phyloP scores from a whole-genome alignment of 2,113 vertebrate species.

The Hydrochoerus hydrochaeris region DNA sequence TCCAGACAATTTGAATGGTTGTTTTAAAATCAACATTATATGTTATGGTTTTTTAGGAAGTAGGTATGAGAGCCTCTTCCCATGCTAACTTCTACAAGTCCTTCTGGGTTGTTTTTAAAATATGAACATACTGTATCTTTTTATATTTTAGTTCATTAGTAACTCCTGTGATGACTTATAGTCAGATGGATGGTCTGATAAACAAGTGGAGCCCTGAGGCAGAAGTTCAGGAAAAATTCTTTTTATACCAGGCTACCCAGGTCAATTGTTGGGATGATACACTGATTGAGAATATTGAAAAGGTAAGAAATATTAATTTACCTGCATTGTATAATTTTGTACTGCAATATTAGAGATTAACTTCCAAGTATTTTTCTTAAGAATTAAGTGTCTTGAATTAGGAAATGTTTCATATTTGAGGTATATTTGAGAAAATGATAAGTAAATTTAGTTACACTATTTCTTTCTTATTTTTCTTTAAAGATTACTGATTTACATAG shows the following conservation, averaged over 20 bases:
- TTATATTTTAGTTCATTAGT: constrained; percentile 55
- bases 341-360: background rate
- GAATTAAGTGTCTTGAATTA: constrained; percentile 28
- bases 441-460: constrained; percentile 24
- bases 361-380: constrained; percentile 41
- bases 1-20: constrained; percentile 1
- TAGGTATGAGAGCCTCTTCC: constrained; percentile 5
- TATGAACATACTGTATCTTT: background rate
- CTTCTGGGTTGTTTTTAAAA: constrained; percentile 22
- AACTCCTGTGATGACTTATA: constrained; percentile 93
- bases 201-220: constrained; percentile 95
- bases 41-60: constrained; percentile 28
- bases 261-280: constrained; percentile 93
- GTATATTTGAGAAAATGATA: constrained; percentile 55
- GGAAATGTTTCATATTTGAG: constrained; percentile 47
- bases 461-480: constrained; percentile 57
- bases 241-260: constrained; percentile 92
- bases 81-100: background rate
- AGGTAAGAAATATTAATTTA: constrained; percentile 75
- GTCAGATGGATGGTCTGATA: constrained; percentile 91
- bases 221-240: constrained; percentile 94
- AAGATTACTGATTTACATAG: constrained; percentile 92
- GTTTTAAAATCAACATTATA: constrained; percentile 50
- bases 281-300: constrained; percentile 93
- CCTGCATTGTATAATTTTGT: constrained; percentile 37